A percentile compares a stretch with the other conserved stretches of the same genome.
Evolutionary conservation across 2,888 invertebrate genomes (phyloP).

Genomic region (Disparrhopalites patrizii): DNA sequence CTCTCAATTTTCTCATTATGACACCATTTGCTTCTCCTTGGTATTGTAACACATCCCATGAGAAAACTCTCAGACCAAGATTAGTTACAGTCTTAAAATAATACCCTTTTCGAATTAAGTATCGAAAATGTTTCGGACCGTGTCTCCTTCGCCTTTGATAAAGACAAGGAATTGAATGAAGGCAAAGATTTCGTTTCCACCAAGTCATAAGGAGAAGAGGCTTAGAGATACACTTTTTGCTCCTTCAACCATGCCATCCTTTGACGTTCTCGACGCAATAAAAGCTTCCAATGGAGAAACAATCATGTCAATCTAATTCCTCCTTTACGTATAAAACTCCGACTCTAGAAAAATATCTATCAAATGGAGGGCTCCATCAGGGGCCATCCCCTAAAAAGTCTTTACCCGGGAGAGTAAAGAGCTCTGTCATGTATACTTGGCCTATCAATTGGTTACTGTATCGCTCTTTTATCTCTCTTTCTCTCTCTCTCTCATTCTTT

Average conservation of each 20-base stretch:
- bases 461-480: not conserved
- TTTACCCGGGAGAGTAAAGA: no score
- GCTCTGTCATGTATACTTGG: slow-evolving; percentile 4
- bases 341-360: slow-evolving; percentile 18
- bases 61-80: no score
- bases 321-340: slow-evolving; percentile 18
- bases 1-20: no score
- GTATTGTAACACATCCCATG: no score
- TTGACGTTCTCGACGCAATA: slow-evolving; percentile 25
- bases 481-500: not conserved
- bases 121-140: no score
- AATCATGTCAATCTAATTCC: slow-evolving; percentile 23
- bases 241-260: slow-evolving; percentile 26
- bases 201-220: not conserved
- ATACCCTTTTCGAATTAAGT: no score
- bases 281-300: slow-evolving; percentile 25
- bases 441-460: not conserved
- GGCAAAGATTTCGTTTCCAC: not conserved
- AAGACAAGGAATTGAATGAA: no score
- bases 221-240: slow-evolving; percentile 6
- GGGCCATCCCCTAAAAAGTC: no score
- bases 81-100: no score
- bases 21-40: no score
- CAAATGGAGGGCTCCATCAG: slow-evolving; percentile 22
- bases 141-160: no score